Conservation (phyloP, 2,113 vertebrate species). For the Rhinolophus sinicus region DNA sequence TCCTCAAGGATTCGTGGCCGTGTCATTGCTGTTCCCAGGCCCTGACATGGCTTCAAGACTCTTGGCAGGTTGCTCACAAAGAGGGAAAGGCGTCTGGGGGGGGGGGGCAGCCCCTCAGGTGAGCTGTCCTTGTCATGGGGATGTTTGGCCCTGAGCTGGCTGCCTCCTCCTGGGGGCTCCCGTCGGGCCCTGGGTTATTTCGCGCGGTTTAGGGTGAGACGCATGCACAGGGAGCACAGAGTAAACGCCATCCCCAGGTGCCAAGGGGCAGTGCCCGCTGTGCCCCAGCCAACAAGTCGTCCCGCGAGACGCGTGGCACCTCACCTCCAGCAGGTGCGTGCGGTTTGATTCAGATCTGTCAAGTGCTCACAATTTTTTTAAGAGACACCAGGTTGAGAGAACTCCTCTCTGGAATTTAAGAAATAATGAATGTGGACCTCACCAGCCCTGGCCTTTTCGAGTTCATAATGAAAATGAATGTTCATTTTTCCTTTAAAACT, state of each 20-base stretch:
- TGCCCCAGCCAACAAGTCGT: constrained; percentile 66
- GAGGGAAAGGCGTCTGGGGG: constrained; percentile 6
- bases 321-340: constrained; percentile 44
- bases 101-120: background rate
- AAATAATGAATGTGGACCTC: constrained; percentile 78
- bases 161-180: constrained; percentile 72
- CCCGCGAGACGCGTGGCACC: constrained; percentile 30
- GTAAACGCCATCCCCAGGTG: constrained; percentile 65
- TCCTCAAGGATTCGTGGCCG: background rate
- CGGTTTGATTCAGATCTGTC: constrained; percentile 62
- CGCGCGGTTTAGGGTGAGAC: constrained; percentile 77
- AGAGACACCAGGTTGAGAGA: constrained; percentile 43
- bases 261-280: background rate
- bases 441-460: constrained; percentile 81
- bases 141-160: constrained; percentile 61
- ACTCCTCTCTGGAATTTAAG: constrained; percentile 72
- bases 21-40: fast-evolving
- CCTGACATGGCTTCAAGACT: background rate
- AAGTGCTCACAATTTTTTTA: background rate
- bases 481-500: constrained; percentile 97
- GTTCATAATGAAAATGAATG: constrained; percentile 89
- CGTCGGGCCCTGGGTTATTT: constrained; percentile 78
- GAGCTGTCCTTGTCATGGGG: constrained; percentile 46
- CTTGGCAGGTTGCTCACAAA: background rate
- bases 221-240: constrained; percentile 64